Percentiles rank a stretch among this genome's conserved stretches.
Evolutionary conservation across 2,113 vertebrate species (phyloP).

Genomic region (Suricata suricatta): DNA sequence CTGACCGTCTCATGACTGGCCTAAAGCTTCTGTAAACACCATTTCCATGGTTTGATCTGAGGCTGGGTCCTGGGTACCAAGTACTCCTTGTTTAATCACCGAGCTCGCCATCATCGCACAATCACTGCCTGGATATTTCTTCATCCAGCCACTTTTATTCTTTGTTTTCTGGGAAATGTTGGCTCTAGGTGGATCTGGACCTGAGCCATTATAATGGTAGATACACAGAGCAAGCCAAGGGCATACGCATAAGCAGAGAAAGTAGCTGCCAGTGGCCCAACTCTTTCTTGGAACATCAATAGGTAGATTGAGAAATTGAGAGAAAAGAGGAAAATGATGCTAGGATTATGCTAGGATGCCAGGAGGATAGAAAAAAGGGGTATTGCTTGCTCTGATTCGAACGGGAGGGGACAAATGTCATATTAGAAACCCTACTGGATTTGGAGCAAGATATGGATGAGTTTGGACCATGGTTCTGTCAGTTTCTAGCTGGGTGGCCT

Average conservation of each 20-base stretch:
- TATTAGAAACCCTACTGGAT: background rate
- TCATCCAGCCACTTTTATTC: background rate
- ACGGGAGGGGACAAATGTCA: background rate
- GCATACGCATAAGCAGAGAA: background rate
- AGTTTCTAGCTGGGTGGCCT: background rate
- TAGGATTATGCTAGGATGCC: background rate
- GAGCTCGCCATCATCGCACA: background rate
- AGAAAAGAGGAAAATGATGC: background rate
- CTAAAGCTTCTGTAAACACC: background rate
- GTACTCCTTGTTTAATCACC: background rate
- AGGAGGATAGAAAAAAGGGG: background rate
- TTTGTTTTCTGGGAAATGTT: background rate
- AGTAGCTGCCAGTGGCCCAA: background rate
- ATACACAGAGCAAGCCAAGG: background rate
- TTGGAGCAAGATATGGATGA: background rate
- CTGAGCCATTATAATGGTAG: background rate
- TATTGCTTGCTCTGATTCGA: background rate
- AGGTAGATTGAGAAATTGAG: background rate
- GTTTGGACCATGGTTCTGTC: background rate
- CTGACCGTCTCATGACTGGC: background rate
- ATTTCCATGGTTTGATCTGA: background rate
- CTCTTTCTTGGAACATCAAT: background rate
- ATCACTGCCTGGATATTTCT: background rate
- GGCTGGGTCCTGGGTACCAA: background rate
- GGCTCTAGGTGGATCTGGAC: background rate